Base-by-base conservation (phyloP, 1,140 invertebrate species). In the Drosophila jambulina region DNA sequence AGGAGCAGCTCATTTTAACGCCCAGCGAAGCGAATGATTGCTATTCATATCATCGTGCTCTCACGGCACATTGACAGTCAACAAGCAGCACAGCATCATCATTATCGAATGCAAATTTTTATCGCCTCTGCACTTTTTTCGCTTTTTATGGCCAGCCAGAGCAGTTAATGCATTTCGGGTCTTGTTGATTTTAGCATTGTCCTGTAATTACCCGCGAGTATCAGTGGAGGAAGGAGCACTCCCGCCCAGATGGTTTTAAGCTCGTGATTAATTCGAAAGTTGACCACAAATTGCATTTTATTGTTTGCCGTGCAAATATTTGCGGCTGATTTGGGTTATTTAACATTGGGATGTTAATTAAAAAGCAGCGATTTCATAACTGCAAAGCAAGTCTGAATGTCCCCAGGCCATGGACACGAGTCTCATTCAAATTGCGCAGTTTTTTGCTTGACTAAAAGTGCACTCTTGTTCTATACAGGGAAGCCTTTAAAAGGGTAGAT, bases 41-140 rank as follows among this genome's bases (percentile, higher is more conserved):
- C 78, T 90, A 85, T 88, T 90, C 82, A 90, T 84, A 78, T 80
- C 42, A 65, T 46, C 42, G n/a, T 56, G 5, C 53, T 56, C 53
- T 56, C 46, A 54, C 34, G 53, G 74, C 34, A 46, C 67, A 80
- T 76, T 79, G 70, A 84, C 81, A 83, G 65, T 54, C 80, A 75
- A 79, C 81, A 72, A 62, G 77, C 72, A 72, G 49, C 19, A 32
- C 72, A 62, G 65, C 29, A 70, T 67, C 85, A 84, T 88, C 81
- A 88, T 88, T 88, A 88, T 85, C 78, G 81, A 75, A 88, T 88
- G 85, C 85, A 88, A 88, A 88, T 88, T 88, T 56, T 84, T 70
- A 58, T 83, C 38, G 54, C 40, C 61, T 15, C 25, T 68, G 51
- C 56, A 53, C 77, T 54, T 61, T 63, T 61, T 58, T n/a, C 32